Base-by-base conservation (phyloP, 2,113 vertebrate genomes). In the Oostethus manadensis region DNA sequence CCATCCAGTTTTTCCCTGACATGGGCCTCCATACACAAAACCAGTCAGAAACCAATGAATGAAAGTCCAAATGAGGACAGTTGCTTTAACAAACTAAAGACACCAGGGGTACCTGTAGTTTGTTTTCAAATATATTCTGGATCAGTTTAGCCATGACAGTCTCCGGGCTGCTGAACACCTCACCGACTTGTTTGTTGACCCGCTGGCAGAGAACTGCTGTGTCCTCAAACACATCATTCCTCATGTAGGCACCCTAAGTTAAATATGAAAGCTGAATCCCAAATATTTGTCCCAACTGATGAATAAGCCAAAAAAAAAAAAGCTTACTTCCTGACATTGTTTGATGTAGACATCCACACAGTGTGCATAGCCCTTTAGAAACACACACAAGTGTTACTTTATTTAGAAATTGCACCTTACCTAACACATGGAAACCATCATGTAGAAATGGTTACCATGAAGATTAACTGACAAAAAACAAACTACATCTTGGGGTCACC, bases 341-440 rank as follows among this genome's bases (percentile, higher is more conserved):
- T 97, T 98, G 88, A 99, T 99, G 79, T 99, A 99, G 77, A 99
- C 97, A 77, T 99, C 97, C 72, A 99, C 95, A 65, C 97, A 99
- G 81, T 99, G 95, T 69, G 97, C 97, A 83, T 99, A 99, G 73
- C 97, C 97, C 97, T 99, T 45, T 0, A 58, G 16, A 75, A 42
- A 89, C 49, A 66, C 1, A 68, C 3, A 46, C 21, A 54, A 1
- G 1, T 51, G 49, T 68, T 71, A 79, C 15, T 40, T 58, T 62
- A 20, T 50, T 50, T 7, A 20, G 18, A 21, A 18, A 50, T 22
- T 48, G 38, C 13, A 14, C 38, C 14, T 42, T 14, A 42, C 23
- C 29, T 8, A 33, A 33, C 29, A 33, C 51, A 22, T 55, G 11
- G 6, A 29, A 60, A 46, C 43, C 43, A 55, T 29, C 42, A 38